Conservation (phyloP, 2,888 invertebrate species). For the Clusia tigrina region DNA sequence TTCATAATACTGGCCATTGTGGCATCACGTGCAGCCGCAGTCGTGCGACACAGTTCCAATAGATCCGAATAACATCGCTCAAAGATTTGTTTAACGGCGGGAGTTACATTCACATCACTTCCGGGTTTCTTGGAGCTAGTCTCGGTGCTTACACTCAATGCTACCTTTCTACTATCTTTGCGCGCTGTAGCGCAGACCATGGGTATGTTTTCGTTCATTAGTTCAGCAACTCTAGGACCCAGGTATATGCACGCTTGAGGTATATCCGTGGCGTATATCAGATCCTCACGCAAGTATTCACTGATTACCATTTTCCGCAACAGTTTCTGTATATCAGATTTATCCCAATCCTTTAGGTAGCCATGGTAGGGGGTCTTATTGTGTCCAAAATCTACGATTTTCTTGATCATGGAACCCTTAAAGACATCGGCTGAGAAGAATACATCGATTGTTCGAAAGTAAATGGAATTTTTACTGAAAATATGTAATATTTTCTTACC, state of each 20-base stretch:
- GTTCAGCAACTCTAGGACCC: slow-evolving; percentile 73
- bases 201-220: slow-evolving; percentile 66
- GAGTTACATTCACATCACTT: slow-evolving; percentile 42
- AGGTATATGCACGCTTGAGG: slow-evolving; percentile 83
- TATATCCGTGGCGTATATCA: slow-evolving; percentile 80
- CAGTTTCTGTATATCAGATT: slow-evolving; percentile 80
- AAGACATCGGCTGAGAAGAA: slow-evolving; percentile 71
- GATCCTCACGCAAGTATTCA: slow-evolving; percentile 77
- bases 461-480: slow-evolving; percentile 1
- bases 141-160: slow-evolving; percentile 41
- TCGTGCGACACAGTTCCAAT: slow-evolving; percentile 71
- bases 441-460: background rate
- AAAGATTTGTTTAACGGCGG: slow-evolving; percentile 66
- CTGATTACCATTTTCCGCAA: slow-evolving; percentile 84
- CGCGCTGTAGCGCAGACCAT: slow-evolving; percentile 49
- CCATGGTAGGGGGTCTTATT: slow-evolving; percentile 73
- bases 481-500: slow-evolving; percentile 61
- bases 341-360: slow-evolving; percentile 72
- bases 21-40: slow-evolving; percentile 70
- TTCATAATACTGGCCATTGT: slow-evolving; percentile 74
- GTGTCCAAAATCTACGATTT: slow-evolving; percentile 70
- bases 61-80: slow-evolving; percentile 74
- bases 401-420: slow-evolving; percentile 75
- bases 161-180: slow-evolving; percentile 42
- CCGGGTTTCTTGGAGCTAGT: slow-evolving; percentile 43